Base-by-base conservation (phyloP, 2,888 invertebrate species). In the Synergus laeviventris region DNA sequence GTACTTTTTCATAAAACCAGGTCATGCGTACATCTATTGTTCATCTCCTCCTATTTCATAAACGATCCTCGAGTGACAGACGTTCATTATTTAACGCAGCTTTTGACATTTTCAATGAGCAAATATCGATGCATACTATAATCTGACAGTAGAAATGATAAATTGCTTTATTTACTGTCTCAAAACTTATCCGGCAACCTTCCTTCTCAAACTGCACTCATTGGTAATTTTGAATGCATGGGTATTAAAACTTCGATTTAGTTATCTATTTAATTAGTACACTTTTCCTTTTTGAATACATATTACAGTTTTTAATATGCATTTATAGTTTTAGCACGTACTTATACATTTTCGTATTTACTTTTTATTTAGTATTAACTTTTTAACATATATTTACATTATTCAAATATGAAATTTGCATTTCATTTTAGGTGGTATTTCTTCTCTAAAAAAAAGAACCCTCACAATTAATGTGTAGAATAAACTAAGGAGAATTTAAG, bases 51-150 rank as follows among this genome's bases (percentile, higher is more conserved):
- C 24, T 24, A 66, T 24, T n/a, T 66, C 16, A 66, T 66, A 45
- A 45, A n/a, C 12, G 66, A 66, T 66, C 21, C 66, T 31, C 24
- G 42, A 66, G 42, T 66, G 45, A 39, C 66, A 24, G 66, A 45
- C 45, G 14, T 21, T 45, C 42, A 45, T 66, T 66, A 64, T 64
- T 64, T 64, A 64, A 64, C 42, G 66, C 66, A 66, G 45, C 42
- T 66, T 66, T 45, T 66, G 66, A 66, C 24, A 45, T 24, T 66
- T 66, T 66, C 66, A 45, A 31, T 60, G 60, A 60, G 31, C 31
- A 60, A 31, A 66, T 45, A 49, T 66, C 66, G 24, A 42, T 66
- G 5, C 39, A 42, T 66, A 21, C 45, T 45, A 45, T 24, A 66
- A 45, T 24, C 24, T 42, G 66, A 21, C 66, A 66, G 24, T 16